Conservation (phyloP, 2,888 invertebrate genomes). For the Lasioglossum lativentre region DNA sequence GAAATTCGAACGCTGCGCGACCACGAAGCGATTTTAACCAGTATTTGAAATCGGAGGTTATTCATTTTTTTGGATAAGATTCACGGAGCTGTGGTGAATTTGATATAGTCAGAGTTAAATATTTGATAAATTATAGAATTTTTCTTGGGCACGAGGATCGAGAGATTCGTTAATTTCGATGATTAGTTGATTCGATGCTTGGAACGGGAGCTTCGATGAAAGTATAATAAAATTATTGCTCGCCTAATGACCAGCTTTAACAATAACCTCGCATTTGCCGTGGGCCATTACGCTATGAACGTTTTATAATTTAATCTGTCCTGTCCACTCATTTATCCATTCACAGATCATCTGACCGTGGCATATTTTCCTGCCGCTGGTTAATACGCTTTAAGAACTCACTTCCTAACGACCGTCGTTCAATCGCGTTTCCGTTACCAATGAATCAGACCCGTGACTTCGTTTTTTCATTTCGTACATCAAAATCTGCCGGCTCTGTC, state of each 20-base stretch:
- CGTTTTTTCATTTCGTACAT: background rate
- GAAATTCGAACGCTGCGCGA: slow-evolving; percentile 46
- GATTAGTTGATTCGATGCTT: background rate
- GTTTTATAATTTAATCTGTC: slow-evolving; percentile 63
- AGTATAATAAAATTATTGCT: slow-evolving; percentile 46
- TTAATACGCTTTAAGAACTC: slow-evolving; percentile 47
- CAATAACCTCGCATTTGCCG: slow-evolving; percentile 50
- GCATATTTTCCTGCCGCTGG: slow-evolving; percentile 60
- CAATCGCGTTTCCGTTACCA: slow-evolving; percentile 40
- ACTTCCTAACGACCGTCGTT: slow-evolving; percentile 36
- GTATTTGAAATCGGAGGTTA: background rate
- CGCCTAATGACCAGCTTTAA: slow-evolving; percentile 54
- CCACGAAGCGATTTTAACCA: background rate
- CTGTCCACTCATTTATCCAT: slow-evolving; percentile 62
- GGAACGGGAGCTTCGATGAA: background rate
- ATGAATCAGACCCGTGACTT: background rate
- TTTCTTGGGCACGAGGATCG: background rate
- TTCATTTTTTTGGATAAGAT: background rate
- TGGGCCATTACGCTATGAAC: slow-evolving; percentile 51
- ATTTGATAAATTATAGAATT: background rate
- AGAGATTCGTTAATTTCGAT: background rate
- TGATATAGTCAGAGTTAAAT: background rate
- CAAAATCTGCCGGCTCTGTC: too few species aligned
- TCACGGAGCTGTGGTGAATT: background rate
- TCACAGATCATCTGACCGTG: slow-evolving; percentile 63